phyloP scores from a whole-genome alignment of 2,113 vertebrate genomes.

The Tamias sibiricus region DNA sequence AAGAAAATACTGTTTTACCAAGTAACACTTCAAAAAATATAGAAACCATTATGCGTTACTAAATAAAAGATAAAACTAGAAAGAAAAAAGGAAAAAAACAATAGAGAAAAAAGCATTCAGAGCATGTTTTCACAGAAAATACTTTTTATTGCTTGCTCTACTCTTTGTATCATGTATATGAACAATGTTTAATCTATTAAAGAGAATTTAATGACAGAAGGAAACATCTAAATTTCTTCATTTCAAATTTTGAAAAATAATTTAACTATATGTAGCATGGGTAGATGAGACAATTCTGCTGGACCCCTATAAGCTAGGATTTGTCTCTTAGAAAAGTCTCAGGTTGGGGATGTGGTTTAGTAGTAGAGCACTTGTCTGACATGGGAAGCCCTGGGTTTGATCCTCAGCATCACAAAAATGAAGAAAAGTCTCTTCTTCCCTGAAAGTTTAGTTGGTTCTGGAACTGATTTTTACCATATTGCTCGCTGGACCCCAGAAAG shows the following conservation, averaged over 20 bases:
- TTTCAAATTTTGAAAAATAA: slow-evolving; percentile 30
- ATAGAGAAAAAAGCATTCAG: not conserved
- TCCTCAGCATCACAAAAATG: too few relatives aligned
- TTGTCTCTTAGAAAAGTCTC: not conserved
- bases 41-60: not conserved
- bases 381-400: too few relatives aligned
- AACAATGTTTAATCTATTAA: slow-evolving; percentile 11
- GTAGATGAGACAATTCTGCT: not conserved
- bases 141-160: slow-evolving; percentile 50
- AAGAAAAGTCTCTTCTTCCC: not conserved
- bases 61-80: slow-evolving; percentile 13
- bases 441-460: not conserved
- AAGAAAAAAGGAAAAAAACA: slow-evolving; percentile 51
- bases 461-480: slow-evolving; percentile 90
- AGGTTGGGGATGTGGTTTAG: too few relatives aligned
- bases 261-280: not conserved
- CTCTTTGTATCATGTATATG: not conserved
- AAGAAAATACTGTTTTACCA: not conserved
- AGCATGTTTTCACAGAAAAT: slow-evolving; percentile 3
- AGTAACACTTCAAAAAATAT: not conserved
- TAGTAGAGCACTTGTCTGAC: too few relatives aligned
- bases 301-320: not conserved
- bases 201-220: slow-evolving; percentile 19
- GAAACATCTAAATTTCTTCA: slow-evolving; percentile 12
- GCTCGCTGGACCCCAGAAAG: slow-evolving; percentile 95